A percentile compares a stretch with the other conserved stretches of the same genome.
These are phyloP conservation scores for Amiota minor DNA, from an alignment of 2,888 invertebrate genomes.

Conservation along the genomic window DNA sequence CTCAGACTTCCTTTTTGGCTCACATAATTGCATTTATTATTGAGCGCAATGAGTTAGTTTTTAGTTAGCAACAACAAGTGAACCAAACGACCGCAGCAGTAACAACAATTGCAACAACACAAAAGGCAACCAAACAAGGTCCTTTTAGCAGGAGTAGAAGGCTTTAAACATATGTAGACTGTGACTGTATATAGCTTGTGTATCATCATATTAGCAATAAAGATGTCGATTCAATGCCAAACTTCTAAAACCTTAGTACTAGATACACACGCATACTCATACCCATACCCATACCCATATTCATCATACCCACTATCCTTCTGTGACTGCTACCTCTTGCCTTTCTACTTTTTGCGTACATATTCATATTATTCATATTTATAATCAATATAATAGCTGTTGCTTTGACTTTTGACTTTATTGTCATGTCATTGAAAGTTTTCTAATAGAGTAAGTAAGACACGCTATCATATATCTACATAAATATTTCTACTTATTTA, in stretches of 20 bases:
- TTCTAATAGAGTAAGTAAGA: slow-evolving; percentile 34
- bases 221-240: slow-evolving; percentile 38
- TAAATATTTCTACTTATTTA: neutral
- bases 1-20: slow-evolving; percentile 34
- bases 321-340: neutral
- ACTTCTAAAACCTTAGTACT: neutral
- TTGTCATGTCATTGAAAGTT: slow-evolving; percentile 56
- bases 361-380: slow-evolving; percentile 52
- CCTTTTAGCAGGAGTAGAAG: neutral
- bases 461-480: slow-evolving; percentile 12
- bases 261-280: neutral
- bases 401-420: slow-evolving; percentile 62
- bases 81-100: slow-evolving; percentile 41
- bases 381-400: slow-evolving; percentile 61
- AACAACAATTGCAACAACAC: slow-evolving; percentile 58
- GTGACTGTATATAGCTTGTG: neutral
- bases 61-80: slow-evolving; percentile 38
- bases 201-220: neutral
- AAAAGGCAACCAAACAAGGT: slow-evolving; percentile 57
- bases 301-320: neutral
- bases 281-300: neutral
- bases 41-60: slow-evolving; percentile 48
- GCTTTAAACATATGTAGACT: too few species aligned
- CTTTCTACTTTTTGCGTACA: neutral
- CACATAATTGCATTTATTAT: slow-evolving; percentile 69